A percentile compares a stretch with the other conserved stretches of the same genome.
phyloP scores from a whole-genome alignment of 2,113 vertebrate species.

The Tenebrosternarchus preto region DNA sequence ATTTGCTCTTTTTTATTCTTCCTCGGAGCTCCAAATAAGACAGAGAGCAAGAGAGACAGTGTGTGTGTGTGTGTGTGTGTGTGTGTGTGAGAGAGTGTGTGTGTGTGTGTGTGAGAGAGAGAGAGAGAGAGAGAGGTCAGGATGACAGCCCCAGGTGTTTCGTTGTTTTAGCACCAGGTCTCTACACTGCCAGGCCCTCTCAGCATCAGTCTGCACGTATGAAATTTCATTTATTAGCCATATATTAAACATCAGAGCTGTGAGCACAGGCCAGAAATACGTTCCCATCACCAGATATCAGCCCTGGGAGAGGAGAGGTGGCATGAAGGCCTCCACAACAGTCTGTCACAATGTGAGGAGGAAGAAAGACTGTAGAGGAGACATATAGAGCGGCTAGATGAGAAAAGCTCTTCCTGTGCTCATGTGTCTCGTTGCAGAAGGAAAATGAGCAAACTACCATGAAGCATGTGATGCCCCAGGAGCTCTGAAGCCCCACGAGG shows the following conservation, averaged over 20 bases:
- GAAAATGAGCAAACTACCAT: not conserved
- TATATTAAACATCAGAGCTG: slow-evolving; percentile 43
- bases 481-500: not conserved
- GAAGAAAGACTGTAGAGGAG: not conserved
- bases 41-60: not conserved
- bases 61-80: slow-evolving; percentile 3
- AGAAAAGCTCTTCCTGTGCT: not conserved
- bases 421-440: not conserved
- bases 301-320: slow-evolving; percentile 11
- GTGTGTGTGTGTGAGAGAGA: not conserved
- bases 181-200: not conserved
- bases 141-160: slow-evolving; percentile 32
- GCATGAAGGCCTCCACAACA: too few species aligned
- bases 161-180: slow-evolving; percentile 38
- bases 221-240: slow-evolving; percentile 31
- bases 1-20: too few species aligned
- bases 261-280: not conserved
- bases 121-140: slow-evolving; percentile 4
- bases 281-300: slow-evolving; percentile 41
- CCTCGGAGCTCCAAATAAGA: slow-evolving; percentile 42
- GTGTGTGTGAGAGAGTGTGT: not conserved
- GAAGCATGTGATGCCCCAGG: not conserved
- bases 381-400: slow-evolving; percentile 13
- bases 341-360: slow-evolving; percentile 17
- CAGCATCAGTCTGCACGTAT: too few species aligned